Conservation (phyloP, 2,113 vertebrate species). For the Oenanthe melanoleuca region DNA sequence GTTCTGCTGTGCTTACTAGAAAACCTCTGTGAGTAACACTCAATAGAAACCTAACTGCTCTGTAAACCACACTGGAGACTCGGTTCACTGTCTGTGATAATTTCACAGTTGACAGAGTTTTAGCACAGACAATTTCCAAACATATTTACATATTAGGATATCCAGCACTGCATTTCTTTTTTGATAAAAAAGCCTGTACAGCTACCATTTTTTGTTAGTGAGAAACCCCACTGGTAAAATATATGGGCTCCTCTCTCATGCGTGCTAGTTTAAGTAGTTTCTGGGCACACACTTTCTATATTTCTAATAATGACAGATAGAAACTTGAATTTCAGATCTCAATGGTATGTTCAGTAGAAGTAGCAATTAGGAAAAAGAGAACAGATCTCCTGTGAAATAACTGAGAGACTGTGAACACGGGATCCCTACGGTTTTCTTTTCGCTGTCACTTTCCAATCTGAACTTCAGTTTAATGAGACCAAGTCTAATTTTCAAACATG, state of each 20-base stretch:
- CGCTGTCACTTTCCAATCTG: background rate
- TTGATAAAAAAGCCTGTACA: background rate
- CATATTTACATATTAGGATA: background rate
- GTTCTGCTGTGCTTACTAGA: background rate
- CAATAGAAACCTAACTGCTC: background rate
- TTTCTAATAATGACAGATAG: background rate
- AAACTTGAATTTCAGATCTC: conserved; percentile 32
- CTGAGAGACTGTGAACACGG: background rate
- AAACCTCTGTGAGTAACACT: background rate
- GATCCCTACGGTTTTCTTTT: background rate
- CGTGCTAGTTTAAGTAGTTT: background rate
- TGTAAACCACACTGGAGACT: background rate
- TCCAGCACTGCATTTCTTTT: background rate
- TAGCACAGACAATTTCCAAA: background rate
- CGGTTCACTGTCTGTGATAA: background rate
- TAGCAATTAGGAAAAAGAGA: conserved; percentile 52
- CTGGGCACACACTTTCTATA: background rate
- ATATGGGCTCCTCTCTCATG: background rate
- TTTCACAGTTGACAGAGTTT: background rate
- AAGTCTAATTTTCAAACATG: background rate
- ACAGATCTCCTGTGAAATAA: conserved; percentile 50
- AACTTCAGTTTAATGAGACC: background rate
- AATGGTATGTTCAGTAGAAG: conserved; percentile 1
- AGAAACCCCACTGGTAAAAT: background rate
- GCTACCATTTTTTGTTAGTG: background rate